A percentile compares a stretch with the other conserved stretches of the same genome.
Conservation (phyloP, 2,888 invertebrate genomes). For the Agrypnus murinus region DNA sequence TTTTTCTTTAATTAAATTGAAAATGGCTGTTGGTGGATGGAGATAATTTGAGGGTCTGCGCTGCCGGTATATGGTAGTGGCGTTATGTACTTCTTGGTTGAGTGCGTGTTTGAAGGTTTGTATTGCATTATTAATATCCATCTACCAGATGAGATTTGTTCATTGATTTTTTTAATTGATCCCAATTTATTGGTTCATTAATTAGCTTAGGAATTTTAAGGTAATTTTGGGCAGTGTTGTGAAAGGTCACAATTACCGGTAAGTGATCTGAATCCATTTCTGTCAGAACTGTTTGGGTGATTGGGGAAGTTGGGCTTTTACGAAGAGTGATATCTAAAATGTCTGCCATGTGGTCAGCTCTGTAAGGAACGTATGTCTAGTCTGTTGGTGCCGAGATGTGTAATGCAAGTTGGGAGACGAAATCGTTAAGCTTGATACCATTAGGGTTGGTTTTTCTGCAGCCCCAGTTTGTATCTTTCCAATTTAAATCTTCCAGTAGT, state of each 20-base stretch:
- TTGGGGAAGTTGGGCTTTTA: background rate
- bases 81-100: too few species aligned
- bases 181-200: background rate
- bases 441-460: constrained; percentile 1
- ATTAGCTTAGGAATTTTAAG: background rate
- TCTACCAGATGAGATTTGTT: too few species aligned
- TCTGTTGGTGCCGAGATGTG: too few species aligned
- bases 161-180: background rate
- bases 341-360: background rate
- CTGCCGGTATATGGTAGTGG: too few species aligned
- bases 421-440: background rate
- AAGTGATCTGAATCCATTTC: too few species aligned
- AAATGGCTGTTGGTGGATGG: too few species aligned
- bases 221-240: background rate
- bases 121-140: too few species aligned
- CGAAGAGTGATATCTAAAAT: background rate
- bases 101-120: too few species aligned
- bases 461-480: background rate
- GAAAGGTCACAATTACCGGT: too few species aligned
- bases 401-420: background rate
- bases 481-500: background rate
- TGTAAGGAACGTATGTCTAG: background rate
- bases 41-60: too few species aligned
- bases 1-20: too few species aligned
- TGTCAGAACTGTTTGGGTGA: too few species aligned